Evolutionary conservation across 2,113 vertebrate species (phyloP), one percentile per base, ranked within the genome.

Genomic region (Osmerus mordax): DNA sequence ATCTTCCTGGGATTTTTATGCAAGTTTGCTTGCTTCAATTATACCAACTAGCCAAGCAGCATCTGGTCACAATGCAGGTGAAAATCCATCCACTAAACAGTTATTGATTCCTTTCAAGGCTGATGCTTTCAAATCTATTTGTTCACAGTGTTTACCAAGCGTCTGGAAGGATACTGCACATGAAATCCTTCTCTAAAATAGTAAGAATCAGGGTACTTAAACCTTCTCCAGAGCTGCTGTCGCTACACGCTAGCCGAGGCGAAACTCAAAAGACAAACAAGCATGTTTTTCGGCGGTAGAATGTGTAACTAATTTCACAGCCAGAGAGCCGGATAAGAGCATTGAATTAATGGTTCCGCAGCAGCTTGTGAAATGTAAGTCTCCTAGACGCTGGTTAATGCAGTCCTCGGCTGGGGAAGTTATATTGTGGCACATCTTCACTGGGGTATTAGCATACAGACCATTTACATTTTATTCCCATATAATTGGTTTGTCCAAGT

Each of bases 401-500:
- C 72, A 56, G 70, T 65, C 19, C 19, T 63, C 67, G 64, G 65
- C 75, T 78, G 66, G 14, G 71, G 86, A 63, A 25, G 41, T 47
- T 47, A 78, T 81, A 78, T 71, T 32, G 47, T 66, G 60, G 59
- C 51, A 32, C 41, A 69, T 80, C 67, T 60, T 82, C 63, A 69
- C 78, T 70, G 62, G 69, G 61, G 64, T 67, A 71, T 86, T 81
- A 78, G 67, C 53, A 70, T 55, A 58, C 55, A 78, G 70, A 67
- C 69, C 81, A 88, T 84, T 87, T 68, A 74, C 74, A 76, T 78
- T 77, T 83, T 66, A 82, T 82, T 72, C 70, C 71, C 29, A 79
- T 77, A 78, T 83, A 89, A 89, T 84, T 80, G 76, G 79, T 73
- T 82, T 69, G 65, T 66, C 61, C 77, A 69, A 75, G 66, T 75